A percentile compares a stretch with the other conserved stretches of the same genome.
phyloP scores from a whole-genome alignment of 2,113 vertebrate species.

The Lycaon pictus region DNA sequence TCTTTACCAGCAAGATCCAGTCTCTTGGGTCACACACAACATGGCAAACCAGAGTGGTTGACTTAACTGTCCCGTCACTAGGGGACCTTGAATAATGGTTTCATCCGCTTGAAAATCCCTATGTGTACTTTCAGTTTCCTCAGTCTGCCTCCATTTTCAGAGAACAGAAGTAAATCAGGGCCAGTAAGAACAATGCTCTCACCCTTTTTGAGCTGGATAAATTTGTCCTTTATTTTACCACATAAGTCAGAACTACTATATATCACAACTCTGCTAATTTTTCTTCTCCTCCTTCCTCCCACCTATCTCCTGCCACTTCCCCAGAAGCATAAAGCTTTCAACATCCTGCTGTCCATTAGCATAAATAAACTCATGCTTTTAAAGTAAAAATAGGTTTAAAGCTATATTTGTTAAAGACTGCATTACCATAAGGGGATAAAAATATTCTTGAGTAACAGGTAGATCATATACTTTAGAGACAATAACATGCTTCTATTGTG shows the following conservation, averaged over 20 bases:
- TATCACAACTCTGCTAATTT: slow-evolving; percentile 60
- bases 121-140: neutral
- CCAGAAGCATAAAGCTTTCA: slow-evolving; percentile 74
- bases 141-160: neutral
- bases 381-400: slow-evolving; percentile 76
- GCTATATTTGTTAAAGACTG: slow-evolving; percentile 73
- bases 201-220: slow-evolving; percentile 37
- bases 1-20: neutral
- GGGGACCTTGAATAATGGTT: neutral
- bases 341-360: slow-evolving; percentile 82
- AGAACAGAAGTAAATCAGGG: neutral
- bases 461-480: slow-evolving; percentile 56
- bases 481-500: slow-evolving; percentile 61
- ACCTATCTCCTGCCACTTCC: slow-evolving; percentile 78
- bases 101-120: neutral
- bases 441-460: slow-evolving; percentile 74
- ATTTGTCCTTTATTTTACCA: slow-evolving; percentile 73
- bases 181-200: neutral
- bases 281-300: slow-evolving; percentile 77
- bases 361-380: slow-evolving; percentile 82
- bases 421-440: slow-evolving; percentile 73
- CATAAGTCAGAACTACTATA: slow-evolving; percentile 47
- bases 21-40: neutral
- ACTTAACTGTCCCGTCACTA: neutral
- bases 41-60: neutral